Evolutionary conservation across 2,888 invertebrate genomes (phyloP).

Genomic region (Seira musarum): DNA sequence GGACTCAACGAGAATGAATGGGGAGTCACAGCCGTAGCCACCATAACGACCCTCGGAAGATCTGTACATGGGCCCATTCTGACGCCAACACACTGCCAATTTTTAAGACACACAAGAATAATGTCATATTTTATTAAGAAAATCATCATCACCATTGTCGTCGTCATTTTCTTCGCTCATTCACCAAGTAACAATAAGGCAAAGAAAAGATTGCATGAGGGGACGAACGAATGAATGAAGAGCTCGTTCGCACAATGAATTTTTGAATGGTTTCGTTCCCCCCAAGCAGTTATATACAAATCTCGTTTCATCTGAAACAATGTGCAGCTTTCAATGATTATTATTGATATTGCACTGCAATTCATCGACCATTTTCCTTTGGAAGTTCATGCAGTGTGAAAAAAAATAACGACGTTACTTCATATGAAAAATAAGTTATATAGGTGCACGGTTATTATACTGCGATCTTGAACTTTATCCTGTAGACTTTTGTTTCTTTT

Average conservation of each 20-base stretch:
- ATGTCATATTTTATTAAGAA: slow-evolving; percentile 41
- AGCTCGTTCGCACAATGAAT: no score
- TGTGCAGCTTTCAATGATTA: slow-evolving; percentile 16
- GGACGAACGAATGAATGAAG: neutral
- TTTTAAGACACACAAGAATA: slow-evolving; percentile 21
- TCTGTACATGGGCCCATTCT: slow-evolving; percentile 75
- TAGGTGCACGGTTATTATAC: no score
- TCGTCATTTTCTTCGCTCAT: neutral
- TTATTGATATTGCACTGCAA: slow-evolving; percentile 17
- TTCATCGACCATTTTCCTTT: slow-evolving; percentile 3
- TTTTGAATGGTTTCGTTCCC: slow-evolving; percentile 9
- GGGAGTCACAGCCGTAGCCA: slow-evolving; percentile 90
- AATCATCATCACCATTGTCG: neutral
- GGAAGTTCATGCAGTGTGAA: neutral
- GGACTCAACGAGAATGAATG: slow-evolving; percentile 89
- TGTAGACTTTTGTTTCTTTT: no score
- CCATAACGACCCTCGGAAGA: slow-evolving; percentile 82
- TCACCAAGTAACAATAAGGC: neutral
- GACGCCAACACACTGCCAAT: slow-evolving; percentile 77
- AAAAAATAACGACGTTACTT: neutral
- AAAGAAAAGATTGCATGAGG: neutral
- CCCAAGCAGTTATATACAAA: neutral
- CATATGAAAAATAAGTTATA: no score
- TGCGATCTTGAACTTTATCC: no score
- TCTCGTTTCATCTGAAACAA: neutral